Evolutionary conservation across 2,797 vertebrate genomes (phyloP), one percentile per base, ranked within the genome.

Genomic region (Xiphophorus birchmanni): DNA sequence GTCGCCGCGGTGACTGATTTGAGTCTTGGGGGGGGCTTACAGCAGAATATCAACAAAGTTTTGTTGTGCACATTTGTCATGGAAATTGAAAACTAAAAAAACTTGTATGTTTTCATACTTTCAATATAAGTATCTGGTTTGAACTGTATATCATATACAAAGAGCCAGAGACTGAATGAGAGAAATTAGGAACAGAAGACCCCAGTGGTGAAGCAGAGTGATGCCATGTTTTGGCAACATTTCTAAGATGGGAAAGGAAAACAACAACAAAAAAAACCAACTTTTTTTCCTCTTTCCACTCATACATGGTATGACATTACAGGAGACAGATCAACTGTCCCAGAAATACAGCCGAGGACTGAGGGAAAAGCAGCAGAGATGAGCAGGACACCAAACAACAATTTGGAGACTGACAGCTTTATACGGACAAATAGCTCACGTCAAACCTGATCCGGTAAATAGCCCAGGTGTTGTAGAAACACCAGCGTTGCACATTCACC

Each of bases 1-100:
- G 91, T 92, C 93, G 81, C 10, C 0, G 10, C 6, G 12, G 82
- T 91, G 91, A 93, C 81, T 80, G 93, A 93, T 89, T 32, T 60
- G 83, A 81, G 82, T 82, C 74, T 85, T 81, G 12, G 48, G 35
- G 42, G 40, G 40, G 40, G 40, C 17, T 17, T 17, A 18, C 48
- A 21, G 17, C 48, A 21, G 48, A 50, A 50, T 50, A 50, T 6
- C 17, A 1, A 21, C 50, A 52, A 52, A 52, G 21, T 52, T 23
- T 52, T 26, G 21, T 52, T 52, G 8, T 52, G 50, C 50, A 52
- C 8, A 26, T 52, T 52, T 26, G 50, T 23, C 23, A 52, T 52
- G 50, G 50, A 23, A 52, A 65, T 17, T 65, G 60, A 65, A 37
- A 65, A 65, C 15, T 35, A 35, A 29, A 37, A 32, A 37, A 65